Conservation (phyloP, 2,888 invertebrate species). For the Hirtodrosophila alboralis region DNA sequence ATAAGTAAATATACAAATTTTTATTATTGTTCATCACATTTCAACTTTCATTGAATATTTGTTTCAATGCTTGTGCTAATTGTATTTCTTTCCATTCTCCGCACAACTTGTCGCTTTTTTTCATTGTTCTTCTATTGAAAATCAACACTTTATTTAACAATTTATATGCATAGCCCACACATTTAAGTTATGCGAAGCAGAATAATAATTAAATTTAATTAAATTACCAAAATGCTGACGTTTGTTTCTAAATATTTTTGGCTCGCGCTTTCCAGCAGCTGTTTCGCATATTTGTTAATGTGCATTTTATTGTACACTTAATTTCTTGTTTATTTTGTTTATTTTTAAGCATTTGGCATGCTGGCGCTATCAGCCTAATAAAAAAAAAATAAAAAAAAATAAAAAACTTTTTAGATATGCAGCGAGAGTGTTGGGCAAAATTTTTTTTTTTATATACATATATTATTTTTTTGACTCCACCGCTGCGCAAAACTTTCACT, state of each 20-base stretch:
- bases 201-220: conserved; percentile 50
- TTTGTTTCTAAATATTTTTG: conserved; percentile 46
- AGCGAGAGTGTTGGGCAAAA: conserved; percentile 56
- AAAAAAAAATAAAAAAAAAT: conserved; percentile 31
- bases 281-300: conserved; percentile 64
- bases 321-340: conserved; percentile 28
- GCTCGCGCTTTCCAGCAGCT: conserved; percentile 60
- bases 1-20: not conserved
- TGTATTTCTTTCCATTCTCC: conserved; percentile 21
- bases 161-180: conserved; percentile 33
- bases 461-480: conserved; percentile 53
- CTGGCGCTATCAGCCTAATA: conserved; percentile 60
- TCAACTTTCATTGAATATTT: conserved; percentile 54
- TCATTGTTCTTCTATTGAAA: conserved; percentile 24
- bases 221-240: conserved; percentile 43
- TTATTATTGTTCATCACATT: conserved; percentile 24
- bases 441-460: conserved; percentile 20
- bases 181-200: conserved; percentile 8
- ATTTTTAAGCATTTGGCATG: conserved; percentile 54
- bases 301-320: conserved; percentile 53
- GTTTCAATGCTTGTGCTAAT: conserved; percentile 35
- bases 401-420: conserved; percentile 53
- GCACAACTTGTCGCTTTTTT: conserved; percentile 5
- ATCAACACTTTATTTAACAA: conserved; percentile 43
- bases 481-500: conserved; percentile 69